Evolutionary conservation across 1,140 invertebrate genomes (phyloP).

Genomic region (Aphelenchoides avenae): DNA sequence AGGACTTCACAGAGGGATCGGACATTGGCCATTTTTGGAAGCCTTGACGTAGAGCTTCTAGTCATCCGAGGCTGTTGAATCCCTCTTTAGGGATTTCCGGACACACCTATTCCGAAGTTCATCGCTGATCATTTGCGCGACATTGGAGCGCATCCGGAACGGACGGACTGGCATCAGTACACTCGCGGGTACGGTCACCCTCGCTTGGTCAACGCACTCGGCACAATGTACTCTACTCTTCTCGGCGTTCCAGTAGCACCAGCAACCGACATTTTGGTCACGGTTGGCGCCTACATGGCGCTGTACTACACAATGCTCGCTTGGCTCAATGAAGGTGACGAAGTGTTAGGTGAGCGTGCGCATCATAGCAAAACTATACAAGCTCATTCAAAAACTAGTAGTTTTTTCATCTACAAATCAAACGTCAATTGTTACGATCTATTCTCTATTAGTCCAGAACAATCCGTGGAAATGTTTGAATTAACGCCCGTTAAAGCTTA

Average conservation of each 20-base stretch:
- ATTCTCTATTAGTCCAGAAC: too few relatives aligned
- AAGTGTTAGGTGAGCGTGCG: conserved; percentile 65
- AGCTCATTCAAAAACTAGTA: too few relatives aligned
- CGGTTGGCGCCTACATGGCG: conserved; percentile 83
- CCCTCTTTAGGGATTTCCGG: conserved; percentile 76
- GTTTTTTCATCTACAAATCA: too few relatives aligned
- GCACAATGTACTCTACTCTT: conserved; percentile 77
- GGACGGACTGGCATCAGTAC: conserved; percentile 83
- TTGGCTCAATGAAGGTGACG: conserved; percentile 68
- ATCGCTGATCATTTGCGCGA: conserved; percentile 74
- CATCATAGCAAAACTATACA: too few relatives aligned
- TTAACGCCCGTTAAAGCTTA: too few relatives aligned
- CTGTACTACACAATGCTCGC: conserved; percentile 78
- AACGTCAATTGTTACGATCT: too few relatives aligned
- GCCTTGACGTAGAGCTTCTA: background rate
- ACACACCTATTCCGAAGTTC: conserved; percentile 79
- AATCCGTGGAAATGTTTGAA: too few relatives aligned
- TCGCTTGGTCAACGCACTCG: conserved; percentile 75
- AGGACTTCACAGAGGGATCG: background rate
- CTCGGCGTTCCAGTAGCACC: conserved; percentile 73
- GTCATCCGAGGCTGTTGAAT: background rate
- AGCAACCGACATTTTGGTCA: conserved; percentile 78
- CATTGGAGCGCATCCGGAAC: conserved; percentile 66
- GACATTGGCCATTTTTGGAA: background rate
- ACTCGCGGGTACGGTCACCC: conserved; percentile 74